A percentile compares a stretch with the other conserved stretches of the same genome.
Conservation (phyloP, 2,888 invertebrate genomes). For the Anoplius nigerrimus region DNA sequence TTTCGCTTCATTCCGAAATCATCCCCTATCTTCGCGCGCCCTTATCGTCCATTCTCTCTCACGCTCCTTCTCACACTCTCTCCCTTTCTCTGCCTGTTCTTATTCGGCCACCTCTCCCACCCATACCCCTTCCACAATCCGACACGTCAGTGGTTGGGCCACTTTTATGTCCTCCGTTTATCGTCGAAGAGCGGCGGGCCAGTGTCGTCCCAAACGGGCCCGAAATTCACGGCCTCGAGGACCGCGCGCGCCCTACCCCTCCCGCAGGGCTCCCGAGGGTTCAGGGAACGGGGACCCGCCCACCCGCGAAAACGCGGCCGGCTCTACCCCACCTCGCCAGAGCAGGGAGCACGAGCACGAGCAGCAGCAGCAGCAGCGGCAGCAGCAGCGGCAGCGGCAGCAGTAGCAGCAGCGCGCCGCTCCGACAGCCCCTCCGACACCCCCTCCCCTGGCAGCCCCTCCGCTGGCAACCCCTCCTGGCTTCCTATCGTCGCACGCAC, state of each 20-base stretch:
- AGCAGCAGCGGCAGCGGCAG: constrained; percentile 14
- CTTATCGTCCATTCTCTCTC: constrained; percentile 34
- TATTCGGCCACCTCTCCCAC: constrained; percentile 5
- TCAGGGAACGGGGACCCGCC: constrained; percentile 30
- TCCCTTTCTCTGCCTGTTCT: constrained; percentile 12
- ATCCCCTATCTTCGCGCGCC: neutral
- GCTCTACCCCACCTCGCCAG: constrained; percentile 18
- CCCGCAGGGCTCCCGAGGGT: neutral
- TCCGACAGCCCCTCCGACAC: constrained; percentile 16
- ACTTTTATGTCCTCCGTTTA: neutral
- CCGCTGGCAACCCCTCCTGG: constrained; percentile 12
- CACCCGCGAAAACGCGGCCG: constrained; percentile 33
- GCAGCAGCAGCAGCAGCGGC: constrained; percentile 16
- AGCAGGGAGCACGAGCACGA: neutral
- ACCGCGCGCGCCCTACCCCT: constrained; percentile 7
- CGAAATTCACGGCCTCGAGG: too few species aligned
- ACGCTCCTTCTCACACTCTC: constrained; percentile 17
- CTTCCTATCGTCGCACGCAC: constrained; percentile 13
- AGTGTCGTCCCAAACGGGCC: neutral
- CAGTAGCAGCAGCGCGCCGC: constrained; percentile 1
- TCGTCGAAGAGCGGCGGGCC: neutral
- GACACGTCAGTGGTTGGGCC: too few species aligned
- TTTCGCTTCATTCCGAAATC: too few species aligned
- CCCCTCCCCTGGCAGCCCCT: constrained; percentile 16
- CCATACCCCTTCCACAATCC: neutral